A percentile compares a stretch with the other conserved stretches of the same genome.
phyloP scores from a whole-genome alignment of 2,888 invertebrate species.

The Taphrorychus bicolor region DNA sequence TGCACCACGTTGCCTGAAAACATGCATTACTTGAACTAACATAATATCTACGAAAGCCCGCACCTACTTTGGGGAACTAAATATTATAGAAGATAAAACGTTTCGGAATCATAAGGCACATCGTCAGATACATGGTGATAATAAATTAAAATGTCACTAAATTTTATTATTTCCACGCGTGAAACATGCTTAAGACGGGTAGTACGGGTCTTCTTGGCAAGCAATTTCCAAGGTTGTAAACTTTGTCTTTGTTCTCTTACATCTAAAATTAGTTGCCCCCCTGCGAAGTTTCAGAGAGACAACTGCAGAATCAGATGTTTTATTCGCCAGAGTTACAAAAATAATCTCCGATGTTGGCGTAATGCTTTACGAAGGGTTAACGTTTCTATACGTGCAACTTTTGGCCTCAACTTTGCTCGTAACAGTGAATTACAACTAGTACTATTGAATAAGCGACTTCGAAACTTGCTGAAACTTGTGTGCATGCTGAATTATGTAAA shows the following conservation, averaged over 20 bases:
- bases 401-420: not conserved
- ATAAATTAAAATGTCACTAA: too few relatives aligned
- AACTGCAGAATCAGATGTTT: not conserved
- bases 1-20: too few relatives aligned
- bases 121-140: too few relatives aligned
- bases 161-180: too few relatives aligned
- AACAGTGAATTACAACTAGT: not conserved
- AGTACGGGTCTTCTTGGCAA: too few relatives aligned
- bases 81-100: too few relatives aligned
- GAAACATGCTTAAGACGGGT: too few relatives aligned
- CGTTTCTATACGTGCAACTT: not conserved
- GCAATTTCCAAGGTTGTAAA: too few relatives aligned
- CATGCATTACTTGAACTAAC: too few relatives aligned
- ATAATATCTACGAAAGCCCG: too few relatives aligned
- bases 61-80: too few relatives aligned
- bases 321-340: not conserved
- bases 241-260: not conserved
- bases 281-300: not conserved
- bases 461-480: not conserved
- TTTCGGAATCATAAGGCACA: too few relatives aligned
- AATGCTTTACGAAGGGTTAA: not conserved
- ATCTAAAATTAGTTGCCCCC: not conserved
- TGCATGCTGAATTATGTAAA: not conserved
- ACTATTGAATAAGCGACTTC: not conserved
- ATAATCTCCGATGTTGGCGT: not conserved